Conservation (phyloP, 2,888 invertebrate genomes). For the Spicauda simplicius region DNA sequence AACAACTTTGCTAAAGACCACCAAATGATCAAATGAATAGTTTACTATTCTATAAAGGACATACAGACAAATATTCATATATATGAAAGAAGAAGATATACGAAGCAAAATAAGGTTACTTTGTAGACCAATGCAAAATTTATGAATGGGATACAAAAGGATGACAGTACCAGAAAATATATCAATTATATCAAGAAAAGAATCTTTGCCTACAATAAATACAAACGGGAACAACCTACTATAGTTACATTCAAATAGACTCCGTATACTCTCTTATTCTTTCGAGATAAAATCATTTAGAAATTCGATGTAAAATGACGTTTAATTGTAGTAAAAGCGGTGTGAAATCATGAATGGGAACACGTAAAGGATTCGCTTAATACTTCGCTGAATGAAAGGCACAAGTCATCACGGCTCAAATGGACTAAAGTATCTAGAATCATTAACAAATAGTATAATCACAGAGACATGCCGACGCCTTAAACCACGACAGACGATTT, state of each 20-base stretch:
- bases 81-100: too few relatives aligned
- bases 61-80: too few relatives aligned
- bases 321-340: constrained; percentile 57
- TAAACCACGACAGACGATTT: constrained; percentile 42
- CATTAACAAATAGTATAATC: constrained; percentile 45
- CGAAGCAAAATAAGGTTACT: too few relatives aligned
- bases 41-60: too few relatives aligned
- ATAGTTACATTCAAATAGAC: constrained; percentile 11
- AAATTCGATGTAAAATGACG: constrained; percentile 53
- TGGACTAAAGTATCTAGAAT: constrained; percentile 50
- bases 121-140: too few relatives aligned
- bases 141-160: too few relatives aligned
- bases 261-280: background rate
- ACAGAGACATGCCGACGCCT: constrained; percentile 67
- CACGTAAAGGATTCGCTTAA: constrained; percentile 38
- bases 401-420: constrained; percentile 57
- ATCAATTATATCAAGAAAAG: too few relatives aligned
- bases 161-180: too few relatives aligned
- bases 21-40: too few relatives aligned
- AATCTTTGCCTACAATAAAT: background rate
- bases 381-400: constrained; percentile 59
- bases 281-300: constrained; percentile 33
- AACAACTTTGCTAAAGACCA: too few relatives aligned
- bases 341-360: constrained; percentile 64
- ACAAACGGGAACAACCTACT: background rate